Evolutionary conservation across 1,140 invertebrate species (phyloP).

Genomic region (Drosophila quadrilineata): DNA sequence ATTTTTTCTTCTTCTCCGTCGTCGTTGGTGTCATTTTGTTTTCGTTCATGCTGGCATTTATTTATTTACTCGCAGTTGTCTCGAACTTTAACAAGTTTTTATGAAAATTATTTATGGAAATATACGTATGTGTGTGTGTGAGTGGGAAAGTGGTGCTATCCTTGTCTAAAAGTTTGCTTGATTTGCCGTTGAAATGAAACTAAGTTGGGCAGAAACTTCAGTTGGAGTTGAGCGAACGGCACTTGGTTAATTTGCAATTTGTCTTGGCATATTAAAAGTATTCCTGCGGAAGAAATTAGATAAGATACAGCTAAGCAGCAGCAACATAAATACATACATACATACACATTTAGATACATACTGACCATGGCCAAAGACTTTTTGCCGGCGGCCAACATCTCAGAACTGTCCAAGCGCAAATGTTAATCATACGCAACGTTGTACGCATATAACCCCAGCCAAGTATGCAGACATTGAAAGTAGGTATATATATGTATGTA

Average conservation of each 20-base stretch:
- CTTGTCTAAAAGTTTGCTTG: conserved; percentile 22
- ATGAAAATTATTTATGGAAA: conserved; percentile 65
- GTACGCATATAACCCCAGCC: conserved; percentile 5
- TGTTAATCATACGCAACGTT: conserved; percentile 62
- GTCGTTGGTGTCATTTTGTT: no score
- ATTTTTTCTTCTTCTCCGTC: neutral
- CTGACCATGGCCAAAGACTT: neutral
- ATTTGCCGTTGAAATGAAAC: neutral
- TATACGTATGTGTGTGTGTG: neutral
- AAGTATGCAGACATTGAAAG: neutral
- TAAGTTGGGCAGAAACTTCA: no score
- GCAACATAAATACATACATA: neutral
- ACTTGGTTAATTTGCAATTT: conserved; percentile 49
- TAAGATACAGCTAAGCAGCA: neutral
- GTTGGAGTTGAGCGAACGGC: no score
- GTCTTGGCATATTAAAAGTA: conserved; percentile 48
- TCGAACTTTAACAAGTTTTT: conserved; percentile 68
- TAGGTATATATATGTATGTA: conserved; percentile 32
- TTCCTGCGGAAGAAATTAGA: conserved; percentile 55
- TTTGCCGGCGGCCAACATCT: conserved; percentile 30
- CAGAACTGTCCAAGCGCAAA: conserved; percentile 42
- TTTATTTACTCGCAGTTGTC: conserved; percentile 58
- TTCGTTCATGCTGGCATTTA: conserved; percentile 33
- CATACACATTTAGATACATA: neutral
- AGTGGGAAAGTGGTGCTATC: neutral